Conservation (phyloP, 1,140 invertebrate species). For the Tenebrio molitor region DNA sequence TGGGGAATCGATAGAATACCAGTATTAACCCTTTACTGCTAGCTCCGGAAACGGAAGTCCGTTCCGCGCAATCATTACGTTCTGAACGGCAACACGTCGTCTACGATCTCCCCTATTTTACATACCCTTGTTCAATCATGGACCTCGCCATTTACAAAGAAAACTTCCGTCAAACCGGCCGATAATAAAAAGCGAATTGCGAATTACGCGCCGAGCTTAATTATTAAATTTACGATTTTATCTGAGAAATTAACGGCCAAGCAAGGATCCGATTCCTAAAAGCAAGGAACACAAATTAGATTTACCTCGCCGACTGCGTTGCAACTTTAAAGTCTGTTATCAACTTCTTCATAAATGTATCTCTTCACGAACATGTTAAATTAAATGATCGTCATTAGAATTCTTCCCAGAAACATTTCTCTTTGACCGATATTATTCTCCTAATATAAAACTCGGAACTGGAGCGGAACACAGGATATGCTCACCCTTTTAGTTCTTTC, state of each 20-base stretch:
- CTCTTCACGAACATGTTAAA: constrained; percentile 25
- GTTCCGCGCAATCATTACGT: constrained; percentile 48
- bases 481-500: constrained; percentile 2
- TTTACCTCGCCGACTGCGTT: constrained; percentile 29
- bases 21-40: constrained; percentile 50
- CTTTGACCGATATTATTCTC: neutral
- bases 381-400: constrained; percentile 3
- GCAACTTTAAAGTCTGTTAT: constrained; percentile 35
- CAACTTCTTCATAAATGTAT: constrained; percentile 25
- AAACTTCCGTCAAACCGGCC: constrained; percentile 13
- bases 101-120: constrained; percentile 42
- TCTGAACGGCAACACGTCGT: constrained; percentile 44
- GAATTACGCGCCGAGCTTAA: constrained; percentile 25
- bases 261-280: constrained; percentile 32
- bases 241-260: constrained; percentile 34
- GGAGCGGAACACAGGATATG: constrained; percentile 4
- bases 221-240: constrained; percentile 35
- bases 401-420: constrained; percentile 4
- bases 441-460: constrained; percentile 1
- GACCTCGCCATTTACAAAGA: constrained; percentile 27
- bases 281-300: constrained; percentile 28
- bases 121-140: constrained; percentile 41
- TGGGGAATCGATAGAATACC: constrained; percentile 49
- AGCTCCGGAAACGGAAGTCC: constrained; percentile 49
- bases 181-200: constrained; percentile 41